Conservation (phyloP, 2,797 vertebrate genomes). For the Calcarius lapponicus region DNA sequence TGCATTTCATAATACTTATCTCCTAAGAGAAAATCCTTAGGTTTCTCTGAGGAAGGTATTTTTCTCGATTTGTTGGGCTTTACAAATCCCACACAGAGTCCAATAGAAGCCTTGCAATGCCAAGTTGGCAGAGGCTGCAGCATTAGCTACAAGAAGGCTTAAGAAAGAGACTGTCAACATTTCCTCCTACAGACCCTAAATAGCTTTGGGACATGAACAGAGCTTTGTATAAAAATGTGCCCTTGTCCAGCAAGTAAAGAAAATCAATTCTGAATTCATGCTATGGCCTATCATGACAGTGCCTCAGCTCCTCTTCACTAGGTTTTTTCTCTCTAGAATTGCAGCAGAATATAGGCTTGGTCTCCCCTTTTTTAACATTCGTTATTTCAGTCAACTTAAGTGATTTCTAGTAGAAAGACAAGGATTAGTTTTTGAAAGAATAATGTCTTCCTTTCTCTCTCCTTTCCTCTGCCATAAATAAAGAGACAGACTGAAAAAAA, state of each 20-base stretch:
- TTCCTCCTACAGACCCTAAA: constrained; percentile 67
- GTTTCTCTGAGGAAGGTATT: constrained; percentile 48
- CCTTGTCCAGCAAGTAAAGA: constrained; percentile 53
- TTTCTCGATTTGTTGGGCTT: constrained; percentile 9
- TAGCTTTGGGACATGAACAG: constrained; percentile 64
- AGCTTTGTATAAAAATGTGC: constrained; percentile 66
- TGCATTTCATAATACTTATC: constrained; percentile 5
- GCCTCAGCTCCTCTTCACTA: not conserved
- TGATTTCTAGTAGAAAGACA: not conserved
- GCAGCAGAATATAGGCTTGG: not conserved
- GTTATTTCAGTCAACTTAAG: not conserved
- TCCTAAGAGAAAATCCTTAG: constrained; percentile 40
- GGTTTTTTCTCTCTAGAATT: not conserved
- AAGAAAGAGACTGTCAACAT: constrained; percentile 72
- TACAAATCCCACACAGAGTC: constrained; percentile 54
- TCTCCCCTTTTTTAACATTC: not conserved
- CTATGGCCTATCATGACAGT: not conserved
- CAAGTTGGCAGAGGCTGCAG: constrained; percentile 62
- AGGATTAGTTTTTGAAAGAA: not conserved
- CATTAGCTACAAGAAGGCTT: constrained; percentile 72
- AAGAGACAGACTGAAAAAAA: not conserved
- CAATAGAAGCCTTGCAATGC: constrained; percentile 51
- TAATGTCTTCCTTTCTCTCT: not conserved
- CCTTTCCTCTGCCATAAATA: not conserved
- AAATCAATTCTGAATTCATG: constrained; percentile 49